Conservation (phyloP, 2,797 vertebrate species). For the Phaenicophaeus curvirostris region DNA sequence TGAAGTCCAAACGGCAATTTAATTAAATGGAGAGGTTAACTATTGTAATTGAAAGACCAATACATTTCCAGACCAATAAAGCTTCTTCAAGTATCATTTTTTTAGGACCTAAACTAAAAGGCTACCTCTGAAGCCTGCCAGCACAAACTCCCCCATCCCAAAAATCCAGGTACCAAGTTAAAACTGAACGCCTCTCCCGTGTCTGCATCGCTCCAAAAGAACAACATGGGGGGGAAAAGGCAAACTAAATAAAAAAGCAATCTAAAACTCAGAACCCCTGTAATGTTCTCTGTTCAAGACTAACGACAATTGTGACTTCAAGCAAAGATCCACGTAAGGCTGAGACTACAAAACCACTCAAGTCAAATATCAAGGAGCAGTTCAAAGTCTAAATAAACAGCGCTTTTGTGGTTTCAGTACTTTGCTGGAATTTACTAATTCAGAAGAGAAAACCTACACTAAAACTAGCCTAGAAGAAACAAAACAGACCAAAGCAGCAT, state of each 20-base stretch:
- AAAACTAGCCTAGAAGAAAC: neutral
- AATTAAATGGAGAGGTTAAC: neutral
- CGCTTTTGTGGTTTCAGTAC: neutral
- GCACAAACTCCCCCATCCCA: neutral
- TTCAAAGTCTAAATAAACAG: neutral
- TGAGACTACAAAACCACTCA: neutral
- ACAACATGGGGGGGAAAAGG: neutral
- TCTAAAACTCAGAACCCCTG: neutral
- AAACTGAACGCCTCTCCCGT: neutral
- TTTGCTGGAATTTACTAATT: neutral
- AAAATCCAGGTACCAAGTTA: neutral
- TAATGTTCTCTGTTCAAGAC: neutral
- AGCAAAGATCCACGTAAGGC: neutral
- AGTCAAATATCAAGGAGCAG: neutral
- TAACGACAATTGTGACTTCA: neutral
- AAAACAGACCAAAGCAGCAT: neutral
- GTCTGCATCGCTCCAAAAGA: neutral
- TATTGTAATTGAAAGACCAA: neutral
- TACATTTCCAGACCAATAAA: neutral
- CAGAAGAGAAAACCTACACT: neutral
- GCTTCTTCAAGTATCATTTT: neutral
- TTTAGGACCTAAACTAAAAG: neutral
- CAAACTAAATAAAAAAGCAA: neutral
- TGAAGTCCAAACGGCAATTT: neutral
- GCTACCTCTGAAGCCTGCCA: neutral